These are phyloP conservation scores for Drosophila engyochracea DNA, from an alignment of 2,888 invertebrate species.

Conservation along the genomic window DNA sequence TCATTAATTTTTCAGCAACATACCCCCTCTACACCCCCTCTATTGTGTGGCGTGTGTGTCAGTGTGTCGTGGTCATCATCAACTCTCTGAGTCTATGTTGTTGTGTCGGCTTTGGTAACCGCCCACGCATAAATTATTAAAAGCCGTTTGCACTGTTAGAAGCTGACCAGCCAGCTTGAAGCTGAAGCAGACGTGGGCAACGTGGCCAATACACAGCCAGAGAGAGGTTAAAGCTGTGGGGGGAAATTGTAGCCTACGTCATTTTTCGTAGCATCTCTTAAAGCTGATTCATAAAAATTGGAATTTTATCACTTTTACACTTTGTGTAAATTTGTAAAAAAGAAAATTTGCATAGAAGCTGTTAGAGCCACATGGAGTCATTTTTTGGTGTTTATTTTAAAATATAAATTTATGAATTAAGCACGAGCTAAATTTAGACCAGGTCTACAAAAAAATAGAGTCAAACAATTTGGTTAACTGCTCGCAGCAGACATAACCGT, in stretches of 20 bases:
- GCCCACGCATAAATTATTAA: conserved; percentile 77
- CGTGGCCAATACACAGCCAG: neutral
- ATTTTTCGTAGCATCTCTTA: conserved; percentile 21
- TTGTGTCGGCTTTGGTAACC: conserved; percentile 48
- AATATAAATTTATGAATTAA: conserved; percentile 12
- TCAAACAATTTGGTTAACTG: neutral
- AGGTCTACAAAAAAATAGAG: conserved; percentile 12
- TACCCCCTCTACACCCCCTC: neutral
- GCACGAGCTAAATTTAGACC: conserved; percentile 26
- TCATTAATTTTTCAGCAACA: conserved; percentile 77
- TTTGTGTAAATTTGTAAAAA: conserved; percentile 21
- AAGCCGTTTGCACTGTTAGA: conserved; percentile 60
- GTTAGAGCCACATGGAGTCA: neutral
- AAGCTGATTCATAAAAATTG: conserved; percentile 75
- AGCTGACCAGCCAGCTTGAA: conserved; percentile 26
- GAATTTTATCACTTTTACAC: conserved; percentile 64
- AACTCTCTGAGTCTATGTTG: conserved; percentile 42
- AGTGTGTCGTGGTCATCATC: conserved; percentile 53
- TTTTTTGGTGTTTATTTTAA: neutral
- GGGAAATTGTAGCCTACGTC: conserved; percentile 36
- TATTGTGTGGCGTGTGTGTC: conserved; percentile 53
- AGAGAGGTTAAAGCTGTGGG: neutral
- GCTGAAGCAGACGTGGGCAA: conserved; percentile 35
- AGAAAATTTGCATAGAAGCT: conserved; percentile 39
- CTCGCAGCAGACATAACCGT: conserved; percentile 23